phyloP scores from a whole-genome alignment of 2,113 vertebrate genomes.

The Lutjanus erythropterus region DNA sequence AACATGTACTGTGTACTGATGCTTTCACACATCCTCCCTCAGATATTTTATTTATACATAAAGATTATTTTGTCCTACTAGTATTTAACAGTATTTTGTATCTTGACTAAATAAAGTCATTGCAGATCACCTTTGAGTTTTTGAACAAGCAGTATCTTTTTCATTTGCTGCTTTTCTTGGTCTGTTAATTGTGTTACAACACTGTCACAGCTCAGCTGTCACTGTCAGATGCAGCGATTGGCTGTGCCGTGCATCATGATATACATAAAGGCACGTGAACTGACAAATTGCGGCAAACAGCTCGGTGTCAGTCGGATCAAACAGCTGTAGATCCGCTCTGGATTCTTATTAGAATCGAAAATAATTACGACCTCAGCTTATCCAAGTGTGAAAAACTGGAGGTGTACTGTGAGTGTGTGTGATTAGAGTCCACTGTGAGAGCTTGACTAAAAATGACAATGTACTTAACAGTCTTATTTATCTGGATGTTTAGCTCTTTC shows the following conservation, averaged over 20 bases:
- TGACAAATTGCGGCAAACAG: slow-evolving; percentile 32
- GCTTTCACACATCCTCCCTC: not conserved
- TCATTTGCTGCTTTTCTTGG: not conserved
- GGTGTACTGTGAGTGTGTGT: slow-evolving; percentile 39
- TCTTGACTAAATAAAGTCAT: not conserved
- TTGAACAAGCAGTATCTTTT: not conserved
- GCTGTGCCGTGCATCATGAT: not conserved
- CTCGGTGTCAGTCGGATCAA: slow-evolving; percentile 40
- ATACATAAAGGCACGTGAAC: slow-evolving; percentile 24
- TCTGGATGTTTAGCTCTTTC: not conserved
- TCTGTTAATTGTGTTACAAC: slow-evolving; percentile 15
- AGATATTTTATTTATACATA: not conserved
- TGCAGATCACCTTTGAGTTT: not conserved
- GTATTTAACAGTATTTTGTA: not conserved
- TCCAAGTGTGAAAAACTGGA: slow-evolving; percentile 57
- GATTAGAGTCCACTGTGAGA: slow-evolving; percentile 28
- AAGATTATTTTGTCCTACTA: not conserved
- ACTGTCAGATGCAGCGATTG: not conserved
- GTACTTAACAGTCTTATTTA: slow-evolving; percentile 28
- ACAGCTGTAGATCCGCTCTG: slow-evolving; percentile 41
- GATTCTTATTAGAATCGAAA: slow-evolving; percentile 34
- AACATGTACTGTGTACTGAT: not conserved
- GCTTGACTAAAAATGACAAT: slow-evolving; percentile 45
- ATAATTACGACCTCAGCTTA: slow-evolving; percentile 45
- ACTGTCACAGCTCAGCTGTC: slow-evolving; percentile 16